Evolutionary conservation across 2,888 invertebrate genomes (phyloP), one percentile per base, ranked within the genome.

Genomic region (Lepidocyrtoides sp.): DNA sequence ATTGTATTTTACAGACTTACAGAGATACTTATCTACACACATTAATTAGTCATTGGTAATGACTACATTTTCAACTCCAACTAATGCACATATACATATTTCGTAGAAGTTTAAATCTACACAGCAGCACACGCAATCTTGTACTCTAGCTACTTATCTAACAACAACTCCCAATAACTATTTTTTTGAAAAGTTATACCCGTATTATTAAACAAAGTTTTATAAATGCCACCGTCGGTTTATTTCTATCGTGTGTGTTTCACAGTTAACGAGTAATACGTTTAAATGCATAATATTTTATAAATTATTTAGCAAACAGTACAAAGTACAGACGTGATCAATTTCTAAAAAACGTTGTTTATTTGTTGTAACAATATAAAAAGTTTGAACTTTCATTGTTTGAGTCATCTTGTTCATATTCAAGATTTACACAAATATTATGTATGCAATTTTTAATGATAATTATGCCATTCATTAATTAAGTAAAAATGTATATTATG

Each of bases 361-460:
- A 29, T 63, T 29, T 10, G 12, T 32, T 7, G 32, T 66, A 69
- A 69, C 69, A 69, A 69, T 69, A 75, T 75, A 75, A 75, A 75
- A 75, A 75, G 51, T 75, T 75, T 75, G 75, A 75, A 75, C 75
- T 75, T 75, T 75, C 75, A 75, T 48, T 75, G 75, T 75, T 75
- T 75, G 75, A 75, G 75, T 75, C 75, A 75, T 75, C 48, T 48
- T 75, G 44, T 75, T 75, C n/a, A 48, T 48, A 48, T 29, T n/a
- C n/a, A n/a, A n/a, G n/a, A n/a, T n/a, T n/a, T n/a, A n/a, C n/a
- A n/a, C n/a, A n/a, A n/a, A n/a, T n/a, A n/a, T n/a, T n/a, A n/a
- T n/a, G n/a, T n/a, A n/a, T n/a, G n/a, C n/a, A n/a, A n/a, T n/a
- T n/a, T n/a, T n/a, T n/a, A n/a, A n/a, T n/a, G n/a, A n/a, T n/a